phyloP scores from a whole-genome alignment of 2,113 vertebrate genomes.

The Brachypodius melanocephalos region DNA sequence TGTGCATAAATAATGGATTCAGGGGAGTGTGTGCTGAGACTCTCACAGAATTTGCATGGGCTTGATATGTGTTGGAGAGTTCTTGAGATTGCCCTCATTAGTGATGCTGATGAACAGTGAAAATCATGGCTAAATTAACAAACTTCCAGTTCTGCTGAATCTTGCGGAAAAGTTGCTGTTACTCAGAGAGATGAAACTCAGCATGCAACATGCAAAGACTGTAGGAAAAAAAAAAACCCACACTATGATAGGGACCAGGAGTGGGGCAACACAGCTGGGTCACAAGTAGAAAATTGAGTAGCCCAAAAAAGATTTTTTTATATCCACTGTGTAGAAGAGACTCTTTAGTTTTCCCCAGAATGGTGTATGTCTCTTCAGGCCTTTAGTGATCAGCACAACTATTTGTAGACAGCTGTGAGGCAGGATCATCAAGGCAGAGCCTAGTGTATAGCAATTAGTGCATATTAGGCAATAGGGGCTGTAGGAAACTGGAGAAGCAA shows the following conservation, averaged over 20 bases:
- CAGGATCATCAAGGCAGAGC: neutral
- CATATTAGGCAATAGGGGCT: neutral
- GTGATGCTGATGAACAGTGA: neutral
- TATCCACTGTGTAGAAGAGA: neutral
- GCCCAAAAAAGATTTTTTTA: neutral
- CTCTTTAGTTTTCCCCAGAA: neutral
- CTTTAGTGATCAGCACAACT: neutral
- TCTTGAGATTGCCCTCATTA: neutral
- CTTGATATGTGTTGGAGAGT: neutral
- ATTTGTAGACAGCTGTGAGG: neutral
- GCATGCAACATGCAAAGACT: neutral
- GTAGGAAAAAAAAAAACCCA: rapidly evolving
- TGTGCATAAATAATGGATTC: neutral
- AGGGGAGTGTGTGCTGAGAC: neutral
- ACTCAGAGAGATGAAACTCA: neutral
- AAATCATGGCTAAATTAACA: neutral
- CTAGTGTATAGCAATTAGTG: neutral
- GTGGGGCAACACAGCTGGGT: neutral
- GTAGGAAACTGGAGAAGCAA: neutral
- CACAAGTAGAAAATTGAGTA: neutral
- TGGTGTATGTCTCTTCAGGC: neutral
- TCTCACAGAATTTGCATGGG: neutral
- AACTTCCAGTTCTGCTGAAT: neutral
- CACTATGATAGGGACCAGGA: neutral
- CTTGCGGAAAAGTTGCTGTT: neutral